Base-by-base conservation (phyloP, 2,888 invertebrate genomes). In the Abrostola tripartita region DNA sequence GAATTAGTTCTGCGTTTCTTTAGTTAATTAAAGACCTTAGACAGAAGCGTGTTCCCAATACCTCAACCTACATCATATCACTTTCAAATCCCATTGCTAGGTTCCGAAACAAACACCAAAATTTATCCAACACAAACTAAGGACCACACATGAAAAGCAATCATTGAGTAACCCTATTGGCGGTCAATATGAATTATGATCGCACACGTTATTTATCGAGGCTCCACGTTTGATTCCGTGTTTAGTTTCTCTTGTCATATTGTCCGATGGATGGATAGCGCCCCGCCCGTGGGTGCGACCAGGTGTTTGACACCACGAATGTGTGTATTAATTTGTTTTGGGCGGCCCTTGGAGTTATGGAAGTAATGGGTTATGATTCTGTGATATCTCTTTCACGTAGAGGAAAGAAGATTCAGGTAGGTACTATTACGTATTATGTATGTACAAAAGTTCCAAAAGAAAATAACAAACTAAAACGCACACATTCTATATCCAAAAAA, bases 221-320 rank as follows among this genome's bases (percentile, higher is more conserved):
- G 73, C 82, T 78, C 77, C 73, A 61, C 65, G 75, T 83, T 81
- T 83, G 82, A 88, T 87, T 86, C 86, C 83, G 81, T 76, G 84
- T 87, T 81, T 69, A 76, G 83, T 90, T 91, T 90, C 90, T 86
- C 91, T 83, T 88, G 90, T 90, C 79, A 80, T 71, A 73, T 71
- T 84, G 78, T 73, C 66, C 73, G 73, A 84, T 80, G 82, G 84
- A 82, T 79, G 77, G 77, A 83, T 83, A 65, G 78, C 74, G 74
- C 78, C 65, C 70, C 77, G 76, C 78, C 77, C 61, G 58, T 66
- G 62, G 63, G 63, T 61, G 71, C 52, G 68, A 57, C 68, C 71
- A 74, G 63, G 65, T 71, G 68, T 66, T 61, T 63, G 58, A 74
- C 68, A 61, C 49, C 1, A 55, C 53, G 47, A 63, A 76, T 65